A percentile compares a stretch with the other conserved stretches of the same genome.
Conservation (phyloP, 1,140 invertebrate species). For the Bactericera cockerelli region DNA sequence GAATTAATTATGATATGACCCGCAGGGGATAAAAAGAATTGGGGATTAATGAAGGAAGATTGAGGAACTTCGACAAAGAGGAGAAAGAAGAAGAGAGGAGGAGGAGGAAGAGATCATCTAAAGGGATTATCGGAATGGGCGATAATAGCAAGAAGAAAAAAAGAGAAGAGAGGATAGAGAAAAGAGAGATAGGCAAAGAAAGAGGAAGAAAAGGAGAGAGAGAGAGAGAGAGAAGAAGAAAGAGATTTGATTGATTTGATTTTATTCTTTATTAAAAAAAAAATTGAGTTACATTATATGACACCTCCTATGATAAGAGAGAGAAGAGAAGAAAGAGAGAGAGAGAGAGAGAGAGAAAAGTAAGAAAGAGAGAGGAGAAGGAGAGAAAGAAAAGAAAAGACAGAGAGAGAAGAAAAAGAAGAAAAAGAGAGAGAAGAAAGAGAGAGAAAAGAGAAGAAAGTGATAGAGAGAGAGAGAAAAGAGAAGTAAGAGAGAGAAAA, state of each 20-base stretch:
- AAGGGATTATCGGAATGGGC: background rate
- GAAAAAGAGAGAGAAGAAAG: background rate
- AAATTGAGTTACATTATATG: no score
- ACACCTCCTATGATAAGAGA: no score
- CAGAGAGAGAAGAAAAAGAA: background rate
- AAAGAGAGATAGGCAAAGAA: no score
- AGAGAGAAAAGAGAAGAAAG: background rate
- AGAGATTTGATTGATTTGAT: no score
- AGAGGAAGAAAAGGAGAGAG: conserved; percentile 5
- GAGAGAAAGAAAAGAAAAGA: background rate
- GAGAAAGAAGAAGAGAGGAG: background rate
- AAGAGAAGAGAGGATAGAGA: background rate
- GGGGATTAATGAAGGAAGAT: no score
- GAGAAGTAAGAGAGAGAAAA: background rate
- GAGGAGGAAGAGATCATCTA: background rate
- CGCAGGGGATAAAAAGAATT: no score
- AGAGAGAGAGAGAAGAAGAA: background rate
- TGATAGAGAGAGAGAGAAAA: background rate
- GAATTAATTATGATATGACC: no score
- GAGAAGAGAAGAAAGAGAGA: background rate
- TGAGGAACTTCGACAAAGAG: no score
- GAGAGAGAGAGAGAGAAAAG: background rate
- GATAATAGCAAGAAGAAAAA: background rate
- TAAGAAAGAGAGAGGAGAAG: background rate
- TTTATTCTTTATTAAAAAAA: no score